Evolutionary conservation across 2,888 invertebrate species (phyloP).

Genomic region (Aphidoletes aphidimyza): DNA sequence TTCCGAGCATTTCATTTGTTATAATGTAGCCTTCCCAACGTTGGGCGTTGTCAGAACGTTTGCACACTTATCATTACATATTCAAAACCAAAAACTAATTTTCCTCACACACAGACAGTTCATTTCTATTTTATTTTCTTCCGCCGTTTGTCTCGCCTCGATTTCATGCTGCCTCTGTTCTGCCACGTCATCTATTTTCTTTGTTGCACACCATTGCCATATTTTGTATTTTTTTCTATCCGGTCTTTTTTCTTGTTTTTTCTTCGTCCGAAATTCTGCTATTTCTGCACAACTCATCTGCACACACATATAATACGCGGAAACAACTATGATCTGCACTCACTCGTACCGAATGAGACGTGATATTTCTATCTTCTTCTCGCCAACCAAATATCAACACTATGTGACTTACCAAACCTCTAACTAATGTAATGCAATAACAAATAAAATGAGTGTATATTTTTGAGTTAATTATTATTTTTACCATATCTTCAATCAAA

Average conservation of each 20-base stretch:
- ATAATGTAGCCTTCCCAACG: constrained; percentile 33
- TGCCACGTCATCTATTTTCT: neutral
- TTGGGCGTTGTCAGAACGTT: constrained; percentile 52
- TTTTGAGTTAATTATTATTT: constrained; percentile 17
- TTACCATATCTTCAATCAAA: neutral
- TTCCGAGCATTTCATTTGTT: constrained; percentile 40
- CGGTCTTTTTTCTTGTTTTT: constrained; percentile 11
- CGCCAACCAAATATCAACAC: neutral
- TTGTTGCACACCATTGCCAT: neutral
- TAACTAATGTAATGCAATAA: neutral
- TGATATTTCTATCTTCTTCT: too few relatives aligned
- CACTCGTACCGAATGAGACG: neutral
- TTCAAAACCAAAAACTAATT: constrained; percentile 53
- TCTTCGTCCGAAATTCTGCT: neutral
- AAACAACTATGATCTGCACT: neutral
- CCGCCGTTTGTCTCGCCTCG: neutral
- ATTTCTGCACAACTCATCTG: constrained; percentile 43
- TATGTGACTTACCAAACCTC: neutral
- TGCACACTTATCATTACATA: constrained; percentile 35
- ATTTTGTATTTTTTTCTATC: neutral
- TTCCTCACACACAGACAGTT: neutral
- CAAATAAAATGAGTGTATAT: neutral
- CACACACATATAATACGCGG: constrained; percentile 25
- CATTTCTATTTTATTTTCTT: neutral
- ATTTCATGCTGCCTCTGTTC: neutral